Evolutionary conservation across 2,797 vertebrate species (phyloP), one percentile per base, ranked within the genome.

Genomic region (Rhadinocentrus ornatus): DNA sequence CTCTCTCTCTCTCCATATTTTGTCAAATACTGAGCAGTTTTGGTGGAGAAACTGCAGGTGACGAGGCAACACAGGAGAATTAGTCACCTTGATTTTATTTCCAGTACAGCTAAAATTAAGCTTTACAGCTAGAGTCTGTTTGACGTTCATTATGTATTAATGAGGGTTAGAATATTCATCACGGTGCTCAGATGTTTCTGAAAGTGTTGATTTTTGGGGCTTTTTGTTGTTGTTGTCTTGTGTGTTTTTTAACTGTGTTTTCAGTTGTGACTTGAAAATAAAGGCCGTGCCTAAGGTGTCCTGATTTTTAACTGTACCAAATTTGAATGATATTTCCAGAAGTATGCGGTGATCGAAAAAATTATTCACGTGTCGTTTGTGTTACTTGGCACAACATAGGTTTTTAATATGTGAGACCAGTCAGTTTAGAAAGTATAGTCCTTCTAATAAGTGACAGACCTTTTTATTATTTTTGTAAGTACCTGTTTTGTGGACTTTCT

Each of bases 1-100:
- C n/a, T n/a, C n/a, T n/a, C 82, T 52, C 35, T 76, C 82, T 73
- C 24, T 6, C 59, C 57, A 58, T 35, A 56, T 79, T 84, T 80
- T 80, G 56, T 75, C 66, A 79, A 73, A 79, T 59, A 71, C 61
- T 69, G 65, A 71, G 56, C 32, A n/a, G 67, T 56, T 69, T 73
- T 71, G 59, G 72, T 62, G 34, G 39, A 22, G 10, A 72, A 13
- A 13, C 24, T 54, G 31, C 39, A 20, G 20, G 31, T 66, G 67
- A 73, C 5, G 2, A 73, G 39, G 69, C 41, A 70, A 50, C 46
- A 54, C 9, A 46, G n/a, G 71, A 66, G 32, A 64, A 44, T 46
- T 58, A 70, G 54, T 60, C 16, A 65, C 60, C 62, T 69, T 77
- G 69, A 62, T 32, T 31, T 76, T 63, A 56, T 61, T 62, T 67